Evolutionary conservation across 2,797 vertebrate species (phyloP).

Genomic region (Onychomys torridus): DNA sequence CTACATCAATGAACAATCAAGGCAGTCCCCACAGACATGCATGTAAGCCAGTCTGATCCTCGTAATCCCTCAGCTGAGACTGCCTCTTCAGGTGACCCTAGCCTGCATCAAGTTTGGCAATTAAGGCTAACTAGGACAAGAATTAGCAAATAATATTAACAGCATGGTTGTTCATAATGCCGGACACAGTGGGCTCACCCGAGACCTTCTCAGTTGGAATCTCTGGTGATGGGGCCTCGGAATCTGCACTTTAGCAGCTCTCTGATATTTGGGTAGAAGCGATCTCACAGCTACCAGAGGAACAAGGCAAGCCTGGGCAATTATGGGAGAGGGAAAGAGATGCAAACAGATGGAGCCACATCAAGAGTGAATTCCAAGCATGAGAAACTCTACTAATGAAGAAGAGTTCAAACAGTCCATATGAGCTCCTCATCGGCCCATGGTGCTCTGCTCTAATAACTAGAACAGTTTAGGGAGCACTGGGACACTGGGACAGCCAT

Average conservation of each 20-base stretch:
- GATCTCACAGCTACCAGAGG: not conserved
- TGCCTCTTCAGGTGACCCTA: not conserved
- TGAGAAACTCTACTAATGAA: not conserved
- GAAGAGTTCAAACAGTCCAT: not conserved
- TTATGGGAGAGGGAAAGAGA: rapidly evolving
- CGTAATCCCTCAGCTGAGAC: not conserved
- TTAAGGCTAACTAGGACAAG: not conserved
- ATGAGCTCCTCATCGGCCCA: not conserved
- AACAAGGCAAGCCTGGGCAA: not conserved
- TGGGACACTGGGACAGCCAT: not conserved
- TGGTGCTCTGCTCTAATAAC: not conserved
- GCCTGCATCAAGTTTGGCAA: not conserved
- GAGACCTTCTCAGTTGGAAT: not conserved
- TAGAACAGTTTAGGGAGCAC: not conserved
- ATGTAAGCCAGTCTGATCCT: not conserved
- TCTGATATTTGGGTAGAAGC: not conserved
- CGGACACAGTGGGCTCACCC: not conserved
- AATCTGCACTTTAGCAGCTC: not conserved
- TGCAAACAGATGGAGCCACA: not conserved
- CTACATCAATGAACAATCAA: not conserved
- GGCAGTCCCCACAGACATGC: not conserved
- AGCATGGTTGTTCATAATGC: not conserved
- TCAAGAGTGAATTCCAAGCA: too few relatives aligned
- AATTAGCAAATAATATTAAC: not conserved
- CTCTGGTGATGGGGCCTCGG: not conserved